Evolutionary conservation across 2,113 vertebrate genomes (phyloP).

Genomic region (Callorhinus ursinus): DNA sequence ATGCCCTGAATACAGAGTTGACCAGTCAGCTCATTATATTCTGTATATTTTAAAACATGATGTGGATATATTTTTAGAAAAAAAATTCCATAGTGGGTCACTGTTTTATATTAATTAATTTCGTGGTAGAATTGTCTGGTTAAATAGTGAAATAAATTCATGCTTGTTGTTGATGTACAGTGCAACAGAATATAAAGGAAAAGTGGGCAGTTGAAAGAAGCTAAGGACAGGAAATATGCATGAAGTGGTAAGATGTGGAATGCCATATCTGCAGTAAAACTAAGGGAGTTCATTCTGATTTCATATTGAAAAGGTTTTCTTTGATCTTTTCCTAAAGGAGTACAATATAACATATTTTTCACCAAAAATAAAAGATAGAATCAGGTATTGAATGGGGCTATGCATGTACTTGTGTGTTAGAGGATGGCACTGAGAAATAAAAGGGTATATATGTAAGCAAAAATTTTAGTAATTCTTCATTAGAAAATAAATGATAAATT

Average conservation of each 20-base stretch:
- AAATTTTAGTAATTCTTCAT: neutral
- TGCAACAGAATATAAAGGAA: neutral
- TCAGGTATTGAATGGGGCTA: neutral
- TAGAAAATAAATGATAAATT: neutral
- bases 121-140: neutral
- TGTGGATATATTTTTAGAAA: neutral
- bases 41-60: slow-evolving; percentile 3
- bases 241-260: neutral
- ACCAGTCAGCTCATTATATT: neutral
- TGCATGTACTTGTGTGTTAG: neutral
- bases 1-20: neutral
- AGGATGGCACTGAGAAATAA: neutral
- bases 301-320: neutral
- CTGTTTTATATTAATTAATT: slow-evolving; percentile 24
- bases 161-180: neutral
- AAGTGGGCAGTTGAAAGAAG: neutral
- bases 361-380: neutral
- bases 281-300: neutral
- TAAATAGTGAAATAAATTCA: neutral
- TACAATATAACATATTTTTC: neutral
- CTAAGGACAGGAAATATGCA: neutral
- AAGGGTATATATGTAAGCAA: neutral
- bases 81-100: neutral
- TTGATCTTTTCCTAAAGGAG: neutral
- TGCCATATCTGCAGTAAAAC: neutral